These are phyloP conservation scores for Apocrypta bakeri DNA, from an alignment of 1,140 invertebrate genomes.

Conservation along the genomic window DNA sequence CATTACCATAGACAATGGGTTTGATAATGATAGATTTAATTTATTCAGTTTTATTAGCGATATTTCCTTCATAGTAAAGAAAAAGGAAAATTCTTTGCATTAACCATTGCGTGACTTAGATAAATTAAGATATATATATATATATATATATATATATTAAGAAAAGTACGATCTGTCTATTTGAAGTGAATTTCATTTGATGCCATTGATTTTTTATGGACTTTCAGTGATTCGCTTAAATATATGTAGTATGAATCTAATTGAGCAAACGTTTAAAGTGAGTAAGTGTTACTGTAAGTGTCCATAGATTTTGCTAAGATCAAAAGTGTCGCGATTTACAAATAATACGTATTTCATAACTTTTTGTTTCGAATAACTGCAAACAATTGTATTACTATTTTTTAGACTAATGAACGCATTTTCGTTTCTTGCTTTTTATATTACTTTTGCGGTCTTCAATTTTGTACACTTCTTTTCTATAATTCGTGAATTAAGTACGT, in stretches of 20 bases:
- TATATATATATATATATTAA: slow-evolving; percentile 21
- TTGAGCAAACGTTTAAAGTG: slow-evolving; percentile 39
- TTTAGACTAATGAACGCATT: slow-evolving; percentile 30
- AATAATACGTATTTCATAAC: slow-evolving; percentile 40
- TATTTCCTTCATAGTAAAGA: slow-evolving; percentile 14
- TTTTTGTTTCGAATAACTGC: slow-evolving; percentile 15
- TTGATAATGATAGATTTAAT: slow-evolving; percentile 25
- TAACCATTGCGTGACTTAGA: slow-evolving; percentile 22
- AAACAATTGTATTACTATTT: slow-evolving; percentile 43
- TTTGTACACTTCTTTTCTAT: slow-evolving; percentile 32
- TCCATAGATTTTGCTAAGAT: slow-evolving; percentile 46
- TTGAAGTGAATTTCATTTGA: slow-evolving; percentile 24
- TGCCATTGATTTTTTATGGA: slow-evolving; percentile 43
- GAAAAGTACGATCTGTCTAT: slow-evolving; percentile 9
- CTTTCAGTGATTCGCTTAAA: slow-evolving; percentile 33
- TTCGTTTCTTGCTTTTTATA: slow-evolving; percentile 39
- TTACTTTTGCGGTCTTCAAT: slow-evolving; percentile 19
- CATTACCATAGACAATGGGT: slow-evolving; percentile 29
- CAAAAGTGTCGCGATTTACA: slow-evolving; percentile 48
- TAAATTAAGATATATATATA: slow-evolving; percentile 21
- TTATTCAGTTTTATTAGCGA: slow-evolving; percentile 8
- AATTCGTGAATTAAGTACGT: slow-evolving; percentile 10
- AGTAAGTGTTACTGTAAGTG: slow-evolving; percentile 48
- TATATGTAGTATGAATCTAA: slow-evolving; percentile 45
- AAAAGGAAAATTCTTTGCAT: slow-evolving; percentile 32